These are phyloP conservation scores for Brachypterus glaber DNA, from an alignment of 2,888 invertebrate species.

Conservation along the genomic window DNA sequence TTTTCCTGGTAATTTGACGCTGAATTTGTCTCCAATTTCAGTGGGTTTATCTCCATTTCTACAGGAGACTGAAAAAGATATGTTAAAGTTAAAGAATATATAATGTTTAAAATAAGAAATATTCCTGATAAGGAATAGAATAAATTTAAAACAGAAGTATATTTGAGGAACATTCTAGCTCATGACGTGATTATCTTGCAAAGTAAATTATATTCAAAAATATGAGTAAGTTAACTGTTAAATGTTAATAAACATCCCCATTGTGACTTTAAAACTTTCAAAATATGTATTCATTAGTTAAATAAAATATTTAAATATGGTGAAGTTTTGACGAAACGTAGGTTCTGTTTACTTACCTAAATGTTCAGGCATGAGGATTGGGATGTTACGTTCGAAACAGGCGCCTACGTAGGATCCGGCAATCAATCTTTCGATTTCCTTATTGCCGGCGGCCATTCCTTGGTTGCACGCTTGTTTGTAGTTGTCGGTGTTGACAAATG, in stretches of 20 bases:
- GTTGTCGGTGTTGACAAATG: slow-evolving; percentile 45
- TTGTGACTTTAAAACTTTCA: background rate
- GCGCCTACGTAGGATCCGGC: slow-evolving; percentile 60
- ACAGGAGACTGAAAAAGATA: slow-evolving; percentile 38
- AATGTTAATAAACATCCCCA: too few species aligned
- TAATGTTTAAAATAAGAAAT: too few species aligned
- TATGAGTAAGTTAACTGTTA: too few species aligned
- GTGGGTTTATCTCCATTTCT: slow-evolving; percentile 39
- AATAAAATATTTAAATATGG: too few species aligned
- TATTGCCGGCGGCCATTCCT: slow-evolving; percentile 46
- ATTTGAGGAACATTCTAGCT: too few species aligned
- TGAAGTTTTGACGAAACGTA: too few species aligned
- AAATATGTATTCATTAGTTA: background rate
- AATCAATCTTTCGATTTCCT: slow-evolving; percentile 54
- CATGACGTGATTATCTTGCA: too few species aligned
- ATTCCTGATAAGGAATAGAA: too few species aligned
- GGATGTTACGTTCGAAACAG: slow-evolving; percentile 51
- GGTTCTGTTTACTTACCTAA: slow-evolving; percentile 47
- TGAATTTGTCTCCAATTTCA: slow-evolving; percentile 53
- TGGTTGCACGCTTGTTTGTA: slow-evolving; percentile 68
- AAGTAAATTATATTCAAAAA: too few species aligned
- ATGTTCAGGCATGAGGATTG: slow-evolving; percentile 51
- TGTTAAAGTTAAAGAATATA: too few species aligned
- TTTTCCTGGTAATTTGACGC: slow-evolving; percentile 57
- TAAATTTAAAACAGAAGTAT: too few species aligned